These are phyloP conservation scores for Argyra leucocephala DNA, from an alignment of 2,888 invertebrate genomes.

Conservation along the genomic window DNA sequence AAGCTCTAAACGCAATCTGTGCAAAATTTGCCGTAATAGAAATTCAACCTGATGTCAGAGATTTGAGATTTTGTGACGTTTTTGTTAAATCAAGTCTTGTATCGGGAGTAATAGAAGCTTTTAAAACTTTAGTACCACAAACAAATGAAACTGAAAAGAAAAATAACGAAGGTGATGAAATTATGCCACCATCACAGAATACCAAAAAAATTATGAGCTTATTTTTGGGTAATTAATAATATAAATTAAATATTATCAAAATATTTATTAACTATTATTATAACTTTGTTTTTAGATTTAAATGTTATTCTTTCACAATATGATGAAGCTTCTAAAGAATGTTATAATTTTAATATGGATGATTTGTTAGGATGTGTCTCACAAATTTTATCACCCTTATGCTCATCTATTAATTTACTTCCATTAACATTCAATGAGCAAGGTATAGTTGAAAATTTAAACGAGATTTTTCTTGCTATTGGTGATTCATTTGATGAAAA, in stretches of 20 bases:
- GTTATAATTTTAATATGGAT: slow-evolving; percentile 29
- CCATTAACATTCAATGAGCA: slow-evolving; percentile 36
- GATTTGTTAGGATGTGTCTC: slow-evolving; percentile 35
- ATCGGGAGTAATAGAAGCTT: slow-evolving; percentile 38
- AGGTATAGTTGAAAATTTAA: slow-evolving; percentile 23
- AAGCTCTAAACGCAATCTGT: slow-evolving; percentile 51
- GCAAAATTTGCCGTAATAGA: slow-evolving; percentile 40
- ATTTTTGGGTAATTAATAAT: neutral
- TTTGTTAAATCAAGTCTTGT: slow-evolving; percentile 37
- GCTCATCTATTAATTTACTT: slow-evolving; percentile 33
- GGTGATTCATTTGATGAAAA: slow-evolving; percentile 37
- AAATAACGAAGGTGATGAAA: slow-evolving; percentile 23
- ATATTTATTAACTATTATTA: neutral
- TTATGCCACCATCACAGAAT: slow-evolving; percentile 28
- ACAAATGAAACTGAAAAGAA: slow-evolving; percentile 17
- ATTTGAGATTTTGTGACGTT: slow-evolving; percentile 32
- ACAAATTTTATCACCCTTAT: slow-evolving; percentile 35
- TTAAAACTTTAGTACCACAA: slow-evolving; percentile 31
- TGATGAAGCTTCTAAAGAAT: slow-evolving; percentile 31
- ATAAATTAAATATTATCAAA: no score
- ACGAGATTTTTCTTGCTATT: slow-evolving; percentile 31
- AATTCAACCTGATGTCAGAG: slow-evolving; percentile 27
- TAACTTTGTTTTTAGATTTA: slow-evolving; percentile 36
- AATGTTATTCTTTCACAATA: slow-evolving; percentile 39
- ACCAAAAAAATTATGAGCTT: slow-evolving; percentile 38